A percentile compares a stretch with the other conserved stretches of the same genome.
phyloP scores from a whole-genome alignment of 2,797 vertebrate genomes.

The Eremophila alpestris region DNA sequence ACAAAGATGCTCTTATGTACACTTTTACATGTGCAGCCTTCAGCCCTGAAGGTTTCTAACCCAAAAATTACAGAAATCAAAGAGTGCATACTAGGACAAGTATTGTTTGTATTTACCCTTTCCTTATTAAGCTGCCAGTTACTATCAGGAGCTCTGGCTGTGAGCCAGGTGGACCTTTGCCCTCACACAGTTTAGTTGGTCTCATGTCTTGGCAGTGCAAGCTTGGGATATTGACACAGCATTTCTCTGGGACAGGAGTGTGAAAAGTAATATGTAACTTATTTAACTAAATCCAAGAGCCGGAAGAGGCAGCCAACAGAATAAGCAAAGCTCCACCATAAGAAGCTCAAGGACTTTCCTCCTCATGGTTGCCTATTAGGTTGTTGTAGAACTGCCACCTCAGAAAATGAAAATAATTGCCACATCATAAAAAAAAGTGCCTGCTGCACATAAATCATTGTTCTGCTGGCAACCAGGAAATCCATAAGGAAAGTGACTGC shows the following conservation, averaged over 20 bases:
- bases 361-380: accelerated
- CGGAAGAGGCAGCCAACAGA: neutral
- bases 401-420: neutral
- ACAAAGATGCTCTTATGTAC: neutral
- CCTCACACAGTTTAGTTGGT: neutral
- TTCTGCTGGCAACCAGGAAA: neutral
- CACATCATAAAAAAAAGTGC: neutral
- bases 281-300: conserved; percentile 14
- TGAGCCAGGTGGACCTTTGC: conserved; percentile 13
- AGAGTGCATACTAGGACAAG: neutral
- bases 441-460: neutral
- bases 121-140: neutral
- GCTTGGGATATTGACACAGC: neutral
- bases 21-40: neutral
- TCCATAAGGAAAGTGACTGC: neutral
- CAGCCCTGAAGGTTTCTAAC: neutral
- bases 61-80: neutral
- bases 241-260: neutral
- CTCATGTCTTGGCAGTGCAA: neutral
- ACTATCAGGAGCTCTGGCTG: neutral
- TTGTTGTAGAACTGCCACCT: neutral
- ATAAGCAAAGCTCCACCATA: neutral
- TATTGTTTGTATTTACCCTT: conserved; percentile 19
- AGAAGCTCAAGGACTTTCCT: neutral
- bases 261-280: conserved; percentile 39